A percentile compares a stretch with the other conserved stretches of the same genome.
phyloP scores from a whole-genome alignment of 2,113 vertebrate genomes.

The Takifugu flavidus region DNA sequence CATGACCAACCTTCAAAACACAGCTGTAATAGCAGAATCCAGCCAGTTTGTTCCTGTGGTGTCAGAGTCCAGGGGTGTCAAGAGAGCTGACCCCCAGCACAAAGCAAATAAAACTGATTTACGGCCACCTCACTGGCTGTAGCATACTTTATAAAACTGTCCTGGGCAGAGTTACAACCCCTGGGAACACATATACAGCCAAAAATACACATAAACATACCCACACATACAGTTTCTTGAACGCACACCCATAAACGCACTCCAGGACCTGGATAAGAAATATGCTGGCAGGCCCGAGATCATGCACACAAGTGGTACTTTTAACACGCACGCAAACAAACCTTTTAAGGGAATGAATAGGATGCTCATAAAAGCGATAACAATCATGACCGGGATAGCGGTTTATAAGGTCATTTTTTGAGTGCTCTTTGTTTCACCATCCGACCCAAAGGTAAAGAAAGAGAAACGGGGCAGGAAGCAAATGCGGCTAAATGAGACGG shows the following conservation, averaged over 20 bases:
- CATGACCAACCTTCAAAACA: constrained; percentile 62
- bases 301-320: constrained; percentile 2
- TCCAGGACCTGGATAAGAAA: constrained; percentile 22
- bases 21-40: constrained; percentile 69
- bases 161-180: constrained; percentile 66
- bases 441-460: not conserved
- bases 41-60: constrained; percentile 61
- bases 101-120: constrained; percentile 77
- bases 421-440: not conserved
- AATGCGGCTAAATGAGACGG: constrained; percentile 1
- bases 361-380: constrained; percentile 38
- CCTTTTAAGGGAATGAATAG: constrained; percentile 46
- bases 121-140: constrained; percentile 58
- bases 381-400: not conserved
- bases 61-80: constrained; percentile 64
- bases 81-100: constrained; percentile 68
- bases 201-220: constrained; percentile 31
- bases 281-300: constrained; percentile 19
- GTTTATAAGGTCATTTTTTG: not conserved
- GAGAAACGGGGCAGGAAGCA: not conserved
- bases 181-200: constrained; percentile 53
- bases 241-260: constrained; percentile 19
- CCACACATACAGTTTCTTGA: constrained; percentile 15
- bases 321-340: constrained; percentile 15
- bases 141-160: constrained; percentile 75